These are phyloP conservation scores for Chalcosyrphus nemorum DNA, from an alignment of 2,888 invertebrate genomes.

Conservation along the genomic window DNA sequence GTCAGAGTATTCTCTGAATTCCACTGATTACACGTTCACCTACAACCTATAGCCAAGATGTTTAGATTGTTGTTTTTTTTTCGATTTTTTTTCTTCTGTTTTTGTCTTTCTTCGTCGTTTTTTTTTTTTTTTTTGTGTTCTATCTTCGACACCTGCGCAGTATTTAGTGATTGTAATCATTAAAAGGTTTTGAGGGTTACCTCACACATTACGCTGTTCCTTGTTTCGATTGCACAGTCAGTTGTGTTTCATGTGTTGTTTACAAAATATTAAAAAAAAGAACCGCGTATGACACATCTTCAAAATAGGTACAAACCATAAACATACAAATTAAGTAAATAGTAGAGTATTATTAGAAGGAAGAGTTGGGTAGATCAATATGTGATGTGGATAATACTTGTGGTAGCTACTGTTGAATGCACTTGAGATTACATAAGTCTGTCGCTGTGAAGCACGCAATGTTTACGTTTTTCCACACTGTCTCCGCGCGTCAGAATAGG, in stretches of 20 bases:
- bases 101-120: neutral
- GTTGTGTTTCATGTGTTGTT: constrained; percentile 70
- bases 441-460: constrained; percentile 37
- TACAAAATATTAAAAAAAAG: constrained; percentile 61
- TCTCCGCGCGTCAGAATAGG: constrained; percentile 28
- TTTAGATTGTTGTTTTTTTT: constrained; percentile 37
- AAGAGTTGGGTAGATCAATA: neutral
- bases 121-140: constrained; percentile 22
- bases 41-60: constrained; percentile 9
- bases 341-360: neutral
- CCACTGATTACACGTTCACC: constrained; percentile 40
- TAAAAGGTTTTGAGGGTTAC: constrained; percentile 58
- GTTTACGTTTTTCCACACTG: constrained; percentile 57
- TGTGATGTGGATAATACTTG: neutral
- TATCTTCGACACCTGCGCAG: constrained; percentile 57
- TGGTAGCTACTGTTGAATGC: constrained; percentile 52
- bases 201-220: constrained; percentile 56
- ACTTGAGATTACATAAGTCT: constrained; percentile 62
- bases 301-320: neutral
- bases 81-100: constrained; percentile 19
- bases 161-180: constrained; percentile 54
- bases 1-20: constrained; percentile 35
- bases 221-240: constrained; percentile 45
- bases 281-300: constrained; percentile 11
- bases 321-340: neutral